Percentiles rank a stretch among this genome's conserved stretches.
Conservation (phyloP, 2,113 vertebrate genomes). For the Aleadryas rufinucha region DNA sequence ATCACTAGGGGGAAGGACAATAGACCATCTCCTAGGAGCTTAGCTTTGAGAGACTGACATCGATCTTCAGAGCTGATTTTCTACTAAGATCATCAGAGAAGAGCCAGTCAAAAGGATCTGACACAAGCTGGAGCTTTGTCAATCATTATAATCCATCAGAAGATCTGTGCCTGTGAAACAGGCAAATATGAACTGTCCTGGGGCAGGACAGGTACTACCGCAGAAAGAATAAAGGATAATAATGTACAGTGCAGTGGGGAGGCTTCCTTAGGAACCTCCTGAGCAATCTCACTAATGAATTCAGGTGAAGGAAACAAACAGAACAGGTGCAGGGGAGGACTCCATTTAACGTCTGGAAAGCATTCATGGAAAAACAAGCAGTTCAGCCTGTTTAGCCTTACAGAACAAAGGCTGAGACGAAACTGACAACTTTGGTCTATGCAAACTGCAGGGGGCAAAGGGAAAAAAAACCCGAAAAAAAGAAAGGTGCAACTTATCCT, state of each 20-base stretch:
- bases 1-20: background rate
- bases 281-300: background rate
- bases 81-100: background rate
- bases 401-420: background rate
- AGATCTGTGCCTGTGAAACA: background rate
- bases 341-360: background rate
- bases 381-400: background rate
- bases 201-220: background rate
- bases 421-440: background rate
- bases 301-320: background rate
- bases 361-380: background rate
- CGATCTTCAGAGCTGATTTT: background rate
- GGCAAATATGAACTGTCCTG: background rate
- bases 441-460: background rate
- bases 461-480: background rate
- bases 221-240: background rate
- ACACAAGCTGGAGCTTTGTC: background rate
- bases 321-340: background rate
- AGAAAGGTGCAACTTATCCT: background rate
- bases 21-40: background rate
- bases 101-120: background rate
- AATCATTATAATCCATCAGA: background rate
- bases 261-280: background rate
- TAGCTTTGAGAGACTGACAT: background rate
- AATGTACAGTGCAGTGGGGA: accelerated